Base-by-base conservation (phyloP, 1,140 invertebrate species). In the Doryteuthis pealeii region DNA sequence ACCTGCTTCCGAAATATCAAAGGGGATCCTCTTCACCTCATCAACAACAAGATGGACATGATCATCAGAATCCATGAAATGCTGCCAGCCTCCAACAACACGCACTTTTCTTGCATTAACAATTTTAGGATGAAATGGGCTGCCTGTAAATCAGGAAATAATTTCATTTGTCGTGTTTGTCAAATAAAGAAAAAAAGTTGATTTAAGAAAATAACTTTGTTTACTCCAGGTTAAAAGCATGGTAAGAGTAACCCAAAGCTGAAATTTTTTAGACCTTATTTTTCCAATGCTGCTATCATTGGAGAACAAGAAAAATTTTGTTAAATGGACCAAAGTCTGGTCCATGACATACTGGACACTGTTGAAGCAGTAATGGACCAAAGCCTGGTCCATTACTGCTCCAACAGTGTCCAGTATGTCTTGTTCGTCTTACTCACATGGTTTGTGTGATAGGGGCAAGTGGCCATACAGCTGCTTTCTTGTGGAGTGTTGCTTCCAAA, bases 91-190 rank as follows among this genome's bases (percentile, higher is more conserved):
- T n/a, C 89, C 89, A 62, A 87, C 79, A 15, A 87, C 84, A 74
- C 80, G 75, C 28, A 89, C 96, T 84, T 92, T 93, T 49, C 89
- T 80, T 1, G 91, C 90, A 83, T 94, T 92, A 28, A 93, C 90
- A 43, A 94, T 91, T 76, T 91, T 90, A 1, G 93, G 92, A 82
- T 92, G 91, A 88, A 92, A 94, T 0, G 93, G 93, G 73, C 91
- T 93, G 40, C 92, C 93, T 87, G 74, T 2, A 82, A 77, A 77
- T 54, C 5, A 62, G 66, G n/a, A n/a, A n/a, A 68, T 5, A 69
- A 70, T 35, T 32, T 49, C 22, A 26, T 35, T 18, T 26, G 32
- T 45, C n/a, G 70, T 3, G n/a, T 67, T 15, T 28, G 28, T 12
- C 30, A 15, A 18, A 12, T 67, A 30, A 67, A 67, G 15, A 14